A percentile compares a stretch with the other conserved stretches of the same genome.
These are phyloP conservation scores for Limanda limanda DNA, from an alignment of 2,113 vertebrate genomes.

Conservation along the genomic window DNA sequence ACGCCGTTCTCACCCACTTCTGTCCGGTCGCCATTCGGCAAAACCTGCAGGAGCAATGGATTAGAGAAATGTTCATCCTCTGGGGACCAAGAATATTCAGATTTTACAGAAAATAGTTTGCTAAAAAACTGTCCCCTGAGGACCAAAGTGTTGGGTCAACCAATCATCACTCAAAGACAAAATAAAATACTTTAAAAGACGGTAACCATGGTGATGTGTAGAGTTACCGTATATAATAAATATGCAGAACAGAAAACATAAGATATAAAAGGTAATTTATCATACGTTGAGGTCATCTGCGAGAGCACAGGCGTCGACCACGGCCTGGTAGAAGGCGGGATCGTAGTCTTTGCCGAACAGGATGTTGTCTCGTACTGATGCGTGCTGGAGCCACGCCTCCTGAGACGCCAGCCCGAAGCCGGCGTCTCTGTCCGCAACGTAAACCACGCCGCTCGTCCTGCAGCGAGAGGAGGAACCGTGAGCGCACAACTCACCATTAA, in stretches of 20 bases:
- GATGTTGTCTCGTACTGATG: constrained; percentile 94
- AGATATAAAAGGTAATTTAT: neutral
- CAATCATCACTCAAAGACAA: no score
- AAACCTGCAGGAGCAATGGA: constrained; percentile 79
- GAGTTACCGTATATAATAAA: no score
- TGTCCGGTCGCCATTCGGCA: constrained; percentile 93
- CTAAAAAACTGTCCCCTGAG: no score
- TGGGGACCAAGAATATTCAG: neutral
- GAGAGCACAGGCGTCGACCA: constrained; percentile 93
- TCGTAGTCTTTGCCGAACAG: constrained; percentile 91
- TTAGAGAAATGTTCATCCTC: no score
- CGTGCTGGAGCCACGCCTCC: constrained; percentile 97
- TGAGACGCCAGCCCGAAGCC: constrained; percentile 92
- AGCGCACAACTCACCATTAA: neutral
- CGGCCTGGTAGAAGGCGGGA: constrained; percentile 85
- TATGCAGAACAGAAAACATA: no score
- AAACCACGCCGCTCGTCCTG: constrained; percentile 86
- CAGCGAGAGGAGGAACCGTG: neutral
- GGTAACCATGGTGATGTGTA: no score
- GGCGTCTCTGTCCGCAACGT: constrained; percentile 82
- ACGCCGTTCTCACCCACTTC: constrained; percentile 97
- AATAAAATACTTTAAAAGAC: no score
- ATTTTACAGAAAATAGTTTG: neutral
- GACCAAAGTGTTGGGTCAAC: no score
- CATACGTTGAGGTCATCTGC: constrained; percentile 90